Base-by-base conservation (phyloP, 92 coral and sea anemone species). In the Porites evermanni region DNA sequence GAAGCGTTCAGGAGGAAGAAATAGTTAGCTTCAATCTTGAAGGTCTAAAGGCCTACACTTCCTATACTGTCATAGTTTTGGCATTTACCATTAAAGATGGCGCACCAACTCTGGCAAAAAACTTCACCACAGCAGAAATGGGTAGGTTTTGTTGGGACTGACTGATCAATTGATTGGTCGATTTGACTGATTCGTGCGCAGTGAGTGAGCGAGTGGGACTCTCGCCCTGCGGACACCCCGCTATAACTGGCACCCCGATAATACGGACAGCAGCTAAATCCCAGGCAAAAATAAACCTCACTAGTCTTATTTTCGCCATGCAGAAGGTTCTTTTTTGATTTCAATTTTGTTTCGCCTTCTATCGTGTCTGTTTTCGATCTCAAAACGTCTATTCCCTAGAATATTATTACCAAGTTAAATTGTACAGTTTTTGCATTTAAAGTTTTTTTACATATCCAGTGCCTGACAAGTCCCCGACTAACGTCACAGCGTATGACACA, bases 391-490 rank as follows among this genome's bases (percentile, higher is more conserved):
- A 3, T 38, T 38, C 47, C 47, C 47, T 38, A 0, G 47, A 38
- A 4, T 38, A 0, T 7, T 67, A 20, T 9, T 1, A 67, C 8
- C 68, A 64, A 16, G 68, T 64, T 16, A 16, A 12, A 16, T 7
- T n/a, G 24, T 66, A 10, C 2, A n/a, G 21, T 12, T 4, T 29
- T 17, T 54, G 32, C 12, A n/a, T 73, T 54, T 17, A 7, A 18
- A 10, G 19, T 23, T 17, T 18, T 3, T 14, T 14, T 63, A 1
- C 20, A 3, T 70, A 29, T 61, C 9, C 29, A 90, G 95, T 87
- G 67, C 94, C 93, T 29, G 84, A 81, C n/a, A 50, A 54, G 6
- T 85, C 89, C 47, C 95, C 95, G n/a, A 61, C 88, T 38, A 63
- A 74, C 61, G 29, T 90, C 12, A 65, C 79, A 50, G 89, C 88